Evolutionary conservation across 2,888 invertebrate species (phyloP).

Genomic region (Clistopyga incitator): DNA sequence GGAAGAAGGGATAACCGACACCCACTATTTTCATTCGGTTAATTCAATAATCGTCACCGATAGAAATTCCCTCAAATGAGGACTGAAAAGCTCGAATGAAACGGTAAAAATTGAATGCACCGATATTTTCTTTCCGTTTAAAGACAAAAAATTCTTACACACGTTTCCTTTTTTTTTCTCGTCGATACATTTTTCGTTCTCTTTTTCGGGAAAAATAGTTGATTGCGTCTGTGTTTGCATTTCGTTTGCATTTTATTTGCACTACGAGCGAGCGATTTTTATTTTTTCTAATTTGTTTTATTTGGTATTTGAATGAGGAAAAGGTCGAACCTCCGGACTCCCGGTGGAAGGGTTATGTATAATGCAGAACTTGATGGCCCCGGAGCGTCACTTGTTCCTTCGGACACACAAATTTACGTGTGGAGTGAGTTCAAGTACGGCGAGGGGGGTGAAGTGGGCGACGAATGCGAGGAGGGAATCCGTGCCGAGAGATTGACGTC

Average conservation of each 20-base stretch:
- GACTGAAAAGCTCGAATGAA: neutral
- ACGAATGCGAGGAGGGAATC: constrained; percentile 56
- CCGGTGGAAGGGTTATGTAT: constrained; percentile 31
- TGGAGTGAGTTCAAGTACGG: constrained; percentile 59
- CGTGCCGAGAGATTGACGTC: constrained; percentile 66
- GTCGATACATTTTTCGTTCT: neutral
- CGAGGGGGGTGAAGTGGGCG: constrained; percentile 44
- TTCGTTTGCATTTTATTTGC: neutral
- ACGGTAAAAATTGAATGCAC: too few relatives aligned
- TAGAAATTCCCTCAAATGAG: constrained; percentile 2
- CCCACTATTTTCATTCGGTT: constrained; percentile 36
- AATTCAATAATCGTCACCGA: constrained; percentile 9
- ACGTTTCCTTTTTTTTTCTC: too few relatives aligned
- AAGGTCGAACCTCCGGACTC: neutral
- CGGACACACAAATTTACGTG: constrained; percentile 46
- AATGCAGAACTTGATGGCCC: constrained; percentile 27
- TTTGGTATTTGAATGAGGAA: neutral
- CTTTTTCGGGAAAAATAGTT: neutral
- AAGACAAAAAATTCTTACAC: too few relatives aligned
- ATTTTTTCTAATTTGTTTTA: neutral
- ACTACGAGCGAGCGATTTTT: neutral
- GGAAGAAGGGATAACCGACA: constrained; percentile 7
- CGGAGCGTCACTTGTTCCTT: constrained; percentile 25
- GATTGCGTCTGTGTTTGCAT: neutral
- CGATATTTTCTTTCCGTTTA: too few relatives aligned